These are phyloP conservation scores for Mythimna vitellina DNA, from an alignment of 2,888 invertebrate genomes.

Conservation along the genomic window DNA sequence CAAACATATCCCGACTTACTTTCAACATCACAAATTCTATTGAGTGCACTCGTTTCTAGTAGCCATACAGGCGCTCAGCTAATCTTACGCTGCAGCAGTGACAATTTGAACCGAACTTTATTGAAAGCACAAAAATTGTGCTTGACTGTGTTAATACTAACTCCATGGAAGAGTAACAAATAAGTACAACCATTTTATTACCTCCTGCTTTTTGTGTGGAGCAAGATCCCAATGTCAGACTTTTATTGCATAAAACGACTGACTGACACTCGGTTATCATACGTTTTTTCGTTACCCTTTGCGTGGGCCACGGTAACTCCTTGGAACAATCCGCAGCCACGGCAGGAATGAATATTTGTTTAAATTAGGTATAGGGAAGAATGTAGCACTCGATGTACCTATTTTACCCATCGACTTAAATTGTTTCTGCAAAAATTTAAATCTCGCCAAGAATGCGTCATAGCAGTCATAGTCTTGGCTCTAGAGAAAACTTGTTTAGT, in stretches of 20 bases:
- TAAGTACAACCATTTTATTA: too few species aligned
- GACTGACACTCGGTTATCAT: too few species aligned
- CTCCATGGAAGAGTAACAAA: not conserved
- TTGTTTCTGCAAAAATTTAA: not conserved
- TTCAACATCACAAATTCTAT: slow-evolving; percentile 81
- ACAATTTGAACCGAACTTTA: too few species aligned
- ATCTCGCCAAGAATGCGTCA: not conserved
- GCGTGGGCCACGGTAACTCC: too few species aligned
- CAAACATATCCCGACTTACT: slow-evolving; percentile 84
- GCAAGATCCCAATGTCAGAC: too few species aligned
- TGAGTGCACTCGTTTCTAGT: slow-evolving; percentile 69
- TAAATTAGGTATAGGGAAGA: too few species aligned
- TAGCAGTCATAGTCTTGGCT: not conserved
- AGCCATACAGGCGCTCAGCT: slow-evolving; percentile 24
- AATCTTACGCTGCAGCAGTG: slow-evolving; percentile 23
- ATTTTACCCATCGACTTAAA: not conserved
- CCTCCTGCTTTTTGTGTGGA: too few species aligned
- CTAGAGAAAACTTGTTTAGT: slow-evolving; percentile 27
- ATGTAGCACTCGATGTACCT: too few species aligned
- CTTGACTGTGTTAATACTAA: not conserved
- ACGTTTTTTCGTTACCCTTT: too few species aligned
- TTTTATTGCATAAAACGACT: too few species aligned
- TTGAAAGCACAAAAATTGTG: not conserved
- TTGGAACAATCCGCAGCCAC: too few species aligned
- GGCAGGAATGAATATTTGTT: too few species aligned